Evolutionary conservation across 2,888 invertebrate genomes (phyloP), one percentile per base, ranked within the genome.

Genomic region (Linnaemya tessellans): DNA sequence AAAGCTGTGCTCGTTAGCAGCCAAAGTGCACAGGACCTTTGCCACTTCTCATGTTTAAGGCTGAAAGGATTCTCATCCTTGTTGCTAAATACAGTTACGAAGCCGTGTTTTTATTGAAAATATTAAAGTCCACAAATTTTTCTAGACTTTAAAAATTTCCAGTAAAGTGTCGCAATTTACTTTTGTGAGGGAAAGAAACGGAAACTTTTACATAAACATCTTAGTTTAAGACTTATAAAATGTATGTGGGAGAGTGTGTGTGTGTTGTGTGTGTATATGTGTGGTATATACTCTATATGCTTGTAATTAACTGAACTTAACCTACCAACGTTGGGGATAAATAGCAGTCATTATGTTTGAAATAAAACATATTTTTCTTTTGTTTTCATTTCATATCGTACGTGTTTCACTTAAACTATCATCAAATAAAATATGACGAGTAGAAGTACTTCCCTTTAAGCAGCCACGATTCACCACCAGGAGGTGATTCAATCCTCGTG

Each of bases 401-500:
- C 13, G 60, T 30, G 25, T 22, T 62, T 38, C 49, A 43, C 56
- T 38, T 51, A 41, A 25, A 30, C 11, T 54, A 20, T 3, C 51
- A 25, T 68, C 25, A 41, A 11, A 35, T 18, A 46, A 38, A 38
- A 38, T 9, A 58, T 49, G 68, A 49, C 43, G 60, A 49, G 62
- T 67, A 13, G 51, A 67, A 51, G 62, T 70, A 25, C 38, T 60
- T 62, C 9, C 3, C 30, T 62, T 62, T 15, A 7, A 62, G 25
- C 20, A 11, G 15, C 3, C 20, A 11, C 18, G 1, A 4, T 0
- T 2, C 8, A 51, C 5, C 8, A 11, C 75, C n/a, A n/a, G n/a
- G n/a, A n/a, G n/a, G n/a, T n/a, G n/a, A 88, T 88, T 89, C 90
- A 92, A 89, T 92, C 92, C 87, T 92, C 92, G 68, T 92, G 91